phyloP scores from a whole-genome alignment of 1,140 invertebrate genomes.

The Lineus longissimus region DNA sequence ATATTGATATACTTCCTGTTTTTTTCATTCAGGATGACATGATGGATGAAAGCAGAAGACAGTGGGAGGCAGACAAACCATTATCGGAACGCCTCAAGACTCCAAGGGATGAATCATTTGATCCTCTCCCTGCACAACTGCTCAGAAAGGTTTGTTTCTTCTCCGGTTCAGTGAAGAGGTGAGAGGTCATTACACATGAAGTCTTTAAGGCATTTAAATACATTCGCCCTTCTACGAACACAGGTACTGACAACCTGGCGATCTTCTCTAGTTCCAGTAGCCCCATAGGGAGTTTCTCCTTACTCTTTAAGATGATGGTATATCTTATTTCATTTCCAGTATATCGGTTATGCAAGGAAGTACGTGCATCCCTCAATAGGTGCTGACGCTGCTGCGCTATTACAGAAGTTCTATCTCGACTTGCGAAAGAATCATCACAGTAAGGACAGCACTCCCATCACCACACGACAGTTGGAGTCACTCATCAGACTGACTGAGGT shows the following conservation, averaged over 20 bases:
- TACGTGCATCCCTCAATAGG: slow-evolving; percentile 80
- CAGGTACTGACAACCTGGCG: too few species aligned
- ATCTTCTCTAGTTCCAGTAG: too few species aligned
- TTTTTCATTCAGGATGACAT: too few species aligned
- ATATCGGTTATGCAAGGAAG: slow-evolving; percentile 84
- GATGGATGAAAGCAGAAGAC: slow-evolving; percentile 27
- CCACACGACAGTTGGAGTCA: slow-evolving; percentile 78
- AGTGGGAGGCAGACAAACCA: slow-evolving; percentile 39
- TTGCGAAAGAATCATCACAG: slow-evolving; percentile 67
- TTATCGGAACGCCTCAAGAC: slow-evolving; percentile 64
- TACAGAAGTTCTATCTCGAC: slow-evolving; percentile 78
- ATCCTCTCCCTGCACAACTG: slow-evolving; percentile 70
- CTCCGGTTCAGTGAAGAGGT: background rate
- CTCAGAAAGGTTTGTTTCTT: slow-evolving; percentile 56
- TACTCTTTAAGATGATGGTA: background rate
- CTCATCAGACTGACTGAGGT: slow-evolving; percentile 81
- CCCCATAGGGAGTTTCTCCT: background rate
- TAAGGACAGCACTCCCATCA: slow-evolving; percentile 68
- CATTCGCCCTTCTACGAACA: too few species aligned
- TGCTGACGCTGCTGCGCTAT: slow-evolving; percentile 63
- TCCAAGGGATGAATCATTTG: slow-evolving; percentile 60
- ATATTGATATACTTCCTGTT: too few species aligned
- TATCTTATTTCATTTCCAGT: slow-evolving; percentile 57
- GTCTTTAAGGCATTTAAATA: too few species aligned
- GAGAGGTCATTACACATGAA: too few species aligned